These are phyloP conservation scores for Dolichallabes microphthalmus DNA, from an alignment of 2,113 vertebrate genomes.

Conservation along the genomic window DNA sequence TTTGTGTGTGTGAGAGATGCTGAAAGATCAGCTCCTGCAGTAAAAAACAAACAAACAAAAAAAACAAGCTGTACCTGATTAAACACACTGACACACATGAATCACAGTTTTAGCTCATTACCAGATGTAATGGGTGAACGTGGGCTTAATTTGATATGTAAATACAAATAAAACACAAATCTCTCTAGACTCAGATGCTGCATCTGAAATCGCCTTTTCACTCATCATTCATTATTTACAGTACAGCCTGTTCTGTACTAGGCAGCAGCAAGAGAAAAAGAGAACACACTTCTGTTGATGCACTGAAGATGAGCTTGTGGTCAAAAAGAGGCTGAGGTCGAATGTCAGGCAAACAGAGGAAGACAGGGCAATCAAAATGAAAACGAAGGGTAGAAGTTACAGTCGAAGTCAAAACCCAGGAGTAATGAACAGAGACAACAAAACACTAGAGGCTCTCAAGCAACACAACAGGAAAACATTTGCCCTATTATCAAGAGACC, in stretches of 20 bases:
- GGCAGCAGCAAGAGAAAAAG: neutral
- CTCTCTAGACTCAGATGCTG: neutral
- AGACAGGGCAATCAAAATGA: conserved; percentile 7
- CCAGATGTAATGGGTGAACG: neutral
- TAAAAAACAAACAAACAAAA: too few species aligned
- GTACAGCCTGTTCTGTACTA: neutral
- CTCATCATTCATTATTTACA: neutral
- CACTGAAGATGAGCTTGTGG: neutral
- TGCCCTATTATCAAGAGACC: neutral
- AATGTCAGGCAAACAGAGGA: conserved; percentile 1
- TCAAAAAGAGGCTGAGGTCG: neutral
- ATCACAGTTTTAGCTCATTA: neutral
- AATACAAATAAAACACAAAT: neutral
- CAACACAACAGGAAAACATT: neutral
- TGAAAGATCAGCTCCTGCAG: conserved; percentile 28
- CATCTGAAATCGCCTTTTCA: neutral
- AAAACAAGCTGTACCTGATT: neutral
- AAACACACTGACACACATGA: neutral
- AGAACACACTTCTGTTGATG: neutral
- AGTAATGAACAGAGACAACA: neutral
- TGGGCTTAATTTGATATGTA: neutral
- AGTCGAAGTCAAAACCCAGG: neutral
- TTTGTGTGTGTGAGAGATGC: conserved; percentile 1
- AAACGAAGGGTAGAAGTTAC: neutral
- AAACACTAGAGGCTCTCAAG: neutral